phyloP scores from a whole-genome alignment of 2,113 vertebrate species.

The Sardina pilchardus region DNA sequence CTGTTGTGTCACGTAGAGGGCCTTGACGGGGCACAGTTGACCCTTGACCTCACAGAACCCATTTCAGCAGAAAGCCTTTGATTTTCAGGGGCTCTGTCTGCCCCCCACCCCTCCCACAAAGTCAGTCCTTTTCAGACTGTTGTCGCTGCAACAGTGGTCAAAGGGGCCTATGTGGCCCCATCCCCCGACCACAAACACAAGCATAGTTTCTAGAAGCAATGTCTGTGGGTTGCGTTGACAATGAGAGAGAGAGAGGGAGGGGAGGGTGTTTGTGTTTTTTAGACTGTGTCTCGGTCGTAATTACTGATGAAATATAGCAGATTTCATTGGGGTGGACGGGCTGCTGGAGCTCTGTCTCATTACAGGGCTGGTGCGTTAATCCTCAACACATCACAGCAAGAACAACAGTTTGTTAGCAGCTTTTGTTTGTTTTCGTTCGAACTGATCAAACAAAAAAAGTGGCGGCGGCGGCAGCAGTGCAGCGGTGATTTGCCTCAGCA shows the following conservation, averaged over 20 bases:
- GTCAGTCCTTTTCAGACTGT: constrained; percentile 23
- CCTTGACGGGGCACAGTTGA: constrained; percentile 10
- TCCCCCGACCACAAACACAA: constrained; percentile 4
- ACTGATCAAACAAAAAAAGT: not conserved
- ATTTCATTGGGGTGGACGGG: not conserved
- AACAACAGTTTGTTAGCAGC: constrained; percentile 9
- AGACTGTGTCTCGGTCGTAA: not conserved
- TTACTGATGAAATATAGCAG: not conserved
- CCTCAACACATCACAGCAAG: not conserved
- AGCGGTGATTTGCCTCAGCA: constrained; percentile 15
- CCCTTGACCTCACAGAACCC: constrained; percentile 30
- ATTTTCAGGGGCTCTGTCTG: constrained; percentile 9
- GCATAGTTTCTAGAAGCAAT: not conserved
- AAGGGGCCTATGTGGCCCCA: not conserved
- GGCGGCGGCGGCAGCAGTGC: not conserved
- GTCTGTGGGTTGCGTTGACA: not conserved
- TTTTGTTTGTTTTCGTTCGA: constrained; percentile 10
- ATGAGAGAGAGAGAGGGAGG: not conserved
- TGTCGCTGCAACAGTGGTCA: constrained; percentile 23
- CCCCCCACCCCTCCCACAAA: constrained; percentile 39
- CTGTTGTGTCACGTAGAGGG: not conserved
- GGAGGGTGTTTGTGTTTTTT: not conserved
- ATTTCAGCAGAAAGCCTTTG: constrained; percentile 26
- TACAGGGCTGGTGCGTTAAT: not conserved
- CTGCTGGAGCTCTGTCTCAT: not conserved